These are phyloP conservation scores for Cydia strobilella DNA, from an alignment of 1,140 invertebrate genomes.

Conservation along the genomic window DNA sequence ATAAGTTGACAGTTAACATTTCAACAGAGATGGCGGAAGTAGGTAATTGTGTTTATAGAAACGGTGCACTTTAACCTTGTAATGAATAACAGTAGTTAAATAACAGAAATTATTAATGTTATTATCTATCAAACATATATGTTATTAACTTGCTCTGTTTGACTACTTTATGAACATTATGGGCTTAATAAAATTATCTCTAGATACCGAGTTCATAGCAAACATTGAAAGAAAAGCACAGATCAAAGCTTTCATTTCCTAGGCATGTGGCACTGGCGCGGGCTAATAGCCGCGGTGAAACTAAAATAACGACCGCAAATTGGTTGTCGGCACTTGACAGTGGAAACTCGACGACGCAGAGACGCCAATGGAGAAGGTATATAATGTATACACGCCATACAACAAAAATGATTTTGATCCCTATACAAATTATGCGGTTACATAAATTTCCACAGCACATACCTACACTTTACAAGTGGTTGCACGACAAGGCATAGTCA, in stretches of 20 bases:
- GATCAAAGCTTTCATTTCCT: constrained; percentile 24
- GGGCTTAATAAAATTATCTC: neutral
- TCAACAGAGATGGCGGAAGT: too few species aligned
- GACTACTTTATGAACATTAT: neutral
- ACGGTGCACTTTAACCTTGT: neutral
- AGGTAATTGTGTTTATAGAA: neutral
- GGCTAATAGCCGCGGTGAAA: constrained; percentile 24
- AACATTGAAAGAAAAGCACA: constrained; percentile 20
- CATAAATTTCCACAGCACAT: too few species aligned
- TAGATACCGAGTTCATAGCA: neutral
- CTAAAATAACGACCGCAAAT: constrained; percentile 25
- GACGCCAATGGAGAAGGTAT: neutral
- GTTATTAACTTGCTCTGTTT: neutral
- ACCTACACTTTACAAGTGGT: too few species aligned
- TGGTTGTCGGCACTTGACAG: constrained; percentile 21
- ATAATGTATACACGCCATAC: neutral
- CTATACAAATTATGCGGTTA: too few species aligned
- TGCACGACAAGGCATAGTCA: too few species aligned
- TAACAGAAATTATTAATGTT: neutral
- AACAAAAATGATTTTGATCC: too few species aligned
- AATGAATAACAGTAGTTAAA: neutral
- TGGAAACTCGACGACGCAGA: constrained; percentile 17
- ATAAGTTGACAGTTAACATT: too few species aligned
- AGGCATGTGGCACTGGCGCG: constrained; percentile 23
- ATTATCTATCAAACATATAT: neutral